Conservation (phyloP, 1,140 invertebrate genomes). For the Sycobia sp. region DNA sequence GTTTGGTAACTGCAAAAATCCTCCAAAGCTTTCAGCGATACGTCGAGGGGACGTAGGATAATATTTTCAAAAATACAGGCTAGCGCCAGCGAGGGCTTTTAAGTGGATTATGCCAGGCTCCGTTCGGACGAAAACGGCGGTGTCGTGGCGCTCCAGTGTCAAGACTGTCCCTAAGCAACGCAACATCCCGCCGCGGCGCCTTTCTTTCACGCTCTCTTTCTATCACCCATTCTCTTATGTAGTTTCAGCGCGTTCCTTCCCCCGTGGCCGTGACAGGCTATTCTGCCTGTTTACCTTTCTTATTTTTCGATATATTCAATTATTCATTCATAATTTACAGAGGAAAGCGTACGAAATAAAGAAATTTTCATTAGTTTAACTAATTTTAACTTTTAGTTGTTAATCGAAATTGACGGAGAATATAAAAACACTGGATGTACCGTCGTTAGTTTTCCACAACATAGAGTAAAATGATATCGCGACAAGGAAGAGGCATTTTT, state of each 20-base stretch:
- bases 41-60: neutral
- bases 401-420: too few species aligned
- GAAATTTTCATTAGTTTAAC: too few species aligned
- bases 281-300: too few species aligned
- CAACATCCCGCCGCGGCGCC: neutral
- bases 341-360: too few species aligned
- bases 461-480: too few species aligned
- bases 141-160: neutral
- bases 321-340: too few species aligned
- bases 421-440: too few species aligned
- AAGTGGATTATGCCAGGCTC: slow-evolving; percentile 25
- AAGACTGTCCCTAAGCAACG: slow-evolving; percentile 2
- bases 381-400: too few species aligned
- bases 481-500: too few species aligned
- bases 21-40: neutral
- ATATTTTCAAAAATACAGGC: slow-evolving; percentile 3
- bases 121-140: slow-evolving; percentile 15
- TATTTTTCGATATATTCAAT: too few species aligned
- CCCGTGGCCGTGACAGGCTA: too few species aligned
- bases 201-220: neutral
- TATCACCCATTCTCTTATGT: neutral
- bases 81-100: slow-evolving; percentile 2
- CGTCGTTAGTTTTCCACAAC: too few species aligned
- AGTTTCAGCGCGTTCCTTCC: neutral
- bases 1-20: neutral